Evolutionary conservation across 2,888 invertebrate species (phyloP).

Genomic region (Auanema freiburgensis): DNA sequence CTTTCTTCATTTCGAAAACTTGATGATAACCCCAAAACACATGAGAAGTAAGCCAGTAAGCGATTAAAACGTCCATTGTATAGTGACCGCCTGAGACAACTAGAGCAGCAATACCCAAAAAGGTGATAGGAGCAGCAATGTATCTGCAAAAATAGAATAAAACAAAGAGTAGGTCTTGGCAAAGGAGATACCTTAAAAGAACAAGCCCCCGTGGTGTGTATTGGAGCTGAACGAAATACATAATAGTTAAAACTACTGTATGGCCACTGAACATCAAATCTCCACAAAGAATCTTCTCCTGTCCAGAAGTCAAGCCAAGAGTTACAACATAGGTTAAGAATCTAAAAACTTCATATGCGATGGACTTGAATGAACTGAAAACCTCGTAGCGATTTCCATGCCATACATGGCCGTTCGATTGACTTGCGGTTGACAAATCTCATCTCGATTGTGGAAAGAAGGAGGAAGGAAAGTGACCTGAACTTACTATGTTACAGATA

Average conservation of each 20-base stretch:
- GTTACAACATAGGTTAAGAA: constrained; percentile 63
- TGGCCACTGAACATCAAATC: constrained; percentile 64
- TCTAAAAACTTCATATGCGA: constrained; percentile 27
- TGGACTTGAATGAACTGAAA: too few relatives aligned
- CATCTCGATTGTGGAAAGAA: constrained; percentile 59
- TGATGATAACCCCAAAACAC: constrained; percentile 83
- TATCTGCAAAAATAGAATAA: constrained; percentile 38
- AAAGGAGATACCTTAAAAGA: constrained; percentile 39
- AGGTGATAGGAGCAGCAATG: constrained; percentile 60
- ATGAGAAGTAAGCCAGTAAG: constrained; percentile 60
- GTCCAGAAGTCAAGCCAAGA: constrained; percentile 60
- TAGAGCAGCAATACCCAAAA: constrained; percentile 60
- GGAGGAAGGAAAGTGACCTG: constrained; percentile 62
- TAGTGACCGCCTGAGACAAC: constrained; percentile 64
- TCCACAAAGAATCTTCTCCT: constrained; percentile 63
- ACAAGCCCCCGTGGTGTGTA: constrained; percentile 59
- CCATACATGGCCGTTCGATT: constrained; percentile 61
- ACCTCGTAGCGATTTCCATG: constrained; percentile 55
- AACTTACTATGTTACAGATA: not conserved
- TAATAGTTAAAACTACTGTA: constrained; percentile 61
- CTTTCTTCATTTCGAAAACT: constrained; percentile 67
- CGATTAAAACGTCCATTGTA: constrained; percentile 63
- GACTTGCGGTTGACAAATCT: constrained; percentile 61
- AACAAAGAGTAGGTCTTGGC: not conserved
- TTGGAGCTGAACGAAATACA: constrained; percentile 61